These are phyloP conservation scores for Helicorthomorpha holstii DNA, from an alignment of 1,140 invertebrate genomes.

Conservation along the genomic window DNA sequence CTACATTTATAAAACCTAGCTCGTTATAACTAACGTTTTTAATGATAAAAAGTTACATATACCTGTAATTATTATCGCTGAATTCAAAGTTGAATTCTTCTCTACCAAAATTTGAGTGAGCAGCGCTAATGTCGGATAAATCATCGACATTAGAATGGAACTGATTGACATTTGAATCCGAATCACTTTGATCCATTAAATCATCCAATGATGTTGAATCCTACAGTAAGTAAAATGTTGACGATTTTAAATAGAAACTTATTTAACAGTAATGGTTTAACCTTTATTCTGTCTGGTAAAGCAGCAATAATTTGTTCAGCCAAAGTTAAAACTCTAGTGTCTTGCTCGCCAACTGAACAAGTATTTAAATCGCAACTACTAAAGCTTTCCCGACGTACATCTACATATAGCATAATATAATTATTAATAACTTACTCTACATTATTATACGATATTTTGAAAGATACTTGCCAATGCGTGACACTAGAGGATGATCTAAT, in stretches of 20 bases:
- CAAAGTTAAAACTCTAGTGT: slow-evolving; percentile 75
- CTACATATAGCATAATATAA: background rate
- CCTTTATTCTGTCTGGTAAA: slow-evolving; percentile 91
- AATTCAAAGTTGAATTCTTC: slow-evolving; percentile 59
- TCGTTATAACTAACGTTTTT: background rate
- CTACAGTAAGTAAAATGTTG: background rate
- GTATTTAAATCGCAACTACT: slow-evolving; percentile 16
- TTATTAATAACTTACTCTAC: too few species aligned
- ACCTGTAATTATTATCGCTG: slow-evolving; percentile 59
- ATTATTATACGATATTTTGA: background rate
- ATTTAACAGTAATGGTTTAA: slow-evolving; percentile 18
- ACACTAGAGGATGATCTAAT: background rate
- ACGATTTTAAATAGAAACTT: background rate
- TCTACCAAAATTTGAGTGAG: slow-evolving; percentile 20
- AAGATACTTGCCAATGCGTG: slow-evolving; percentile 16
- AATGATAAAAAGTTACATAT: slow-evolving; percentile 5
- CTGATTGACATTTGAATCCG: background rate
- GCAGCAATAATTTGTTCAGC: slow-evolving; percentile 96
- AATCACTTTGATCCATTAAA: background rate
- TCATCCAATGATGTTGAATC: background rate
- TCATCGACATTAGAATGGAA: slow-evolving; percentile 3
- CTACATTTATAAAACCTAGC: slow-evolving; percentile 24
- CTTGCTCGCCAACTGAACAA: slow-evolving; percentile 44
- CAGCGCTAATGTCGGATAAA: slow-evolving; percentile 13
- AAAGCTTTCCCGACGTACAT: slow-evolving; percentile 15